Percentiles rank a stretch among this genome's conserved stretches.
phyloP scores from a whole-genome alignment of 2,888 invertebrate species.

The Rhodophaea formosa region DNA sequence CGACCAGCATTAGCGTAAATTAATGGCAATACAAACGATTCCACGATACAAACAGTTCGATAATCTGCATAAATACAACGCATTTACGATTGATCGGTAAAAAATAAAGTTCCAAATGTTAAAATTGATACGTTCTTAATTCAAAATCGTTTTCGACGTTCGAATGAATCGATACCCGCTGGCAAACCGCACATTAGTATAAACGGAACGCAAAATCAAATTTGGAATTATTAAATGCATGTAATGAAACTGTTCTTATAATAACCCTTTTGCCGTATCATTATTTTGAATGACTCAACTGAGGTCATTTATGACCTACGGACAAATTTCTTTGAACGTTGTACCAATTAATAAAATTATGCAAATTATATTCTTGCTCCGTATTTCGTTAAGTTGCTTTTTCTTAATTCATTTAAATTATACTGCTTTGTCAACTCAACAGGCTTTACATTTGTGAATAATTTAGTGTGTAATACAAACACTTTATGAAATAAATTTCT shows the following conservation, averaged over 20 bases:
- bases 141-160: conserved; percentile 51
- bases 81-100: conserved; percentile 39
- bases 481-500: no score
- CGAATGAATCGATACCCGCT: conserved; percentile 41
- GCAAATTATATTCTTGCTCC: conserved; percentile 3
- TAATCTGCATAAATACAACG: conserved; percentile 42
- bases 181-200: conserved; percentile 43
- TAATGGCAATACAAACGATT: conserved; percentile 38
- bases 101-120: conserved; percentile 42
- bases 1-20: conserved; percentile 25
- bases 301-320: conserved; percentile 12
- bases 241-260: conserved; percentile 18
- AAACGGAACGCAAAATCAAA: conserved; percentile 50
- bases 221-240: conserved; percentile 20
- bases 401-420: not conserved
- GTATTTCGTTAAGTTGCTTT: conserved; percentile 5
- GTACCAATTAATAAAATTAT: conserved; percentile 14
- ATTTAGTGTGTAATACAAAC: not conserved
- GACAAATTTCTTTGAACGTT: conserved; percentile 7
- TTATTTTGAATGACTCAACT: conserved; percentile 9
- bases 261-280: conserved; percentile 16
- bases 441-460: not conserved
- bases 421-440: conserved; percentile 6
- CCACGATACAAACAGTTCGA: conserved; percentile 38
- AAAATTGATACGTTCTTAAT: conserved; percentile 61